Conservation (phyloP, 2,797 vertebrate genomes). For the Liasis olivaceus region DNA sequence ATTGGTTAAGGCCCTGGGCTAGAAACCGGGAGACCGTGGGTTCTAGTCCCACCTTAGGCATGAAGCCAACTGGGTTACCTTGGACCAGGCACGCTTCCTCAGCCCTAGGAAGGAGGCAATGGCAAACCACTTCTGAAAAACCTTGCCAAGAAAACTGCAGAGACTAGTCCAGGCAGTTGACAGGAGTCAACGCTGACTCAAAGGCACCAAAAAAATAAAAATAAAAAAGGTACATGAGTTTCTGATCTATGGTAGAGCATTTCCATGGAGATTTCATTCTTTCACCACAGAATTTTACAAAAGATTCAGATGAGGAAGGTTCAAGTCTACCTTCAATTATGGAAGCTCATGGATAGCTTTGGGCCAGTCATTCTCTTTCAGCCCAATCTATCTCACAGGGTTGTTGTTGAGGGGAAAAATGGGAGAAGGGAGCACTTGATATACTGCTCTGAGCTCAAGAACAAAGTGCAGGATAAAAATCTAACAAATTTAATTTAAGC, state of each 20-base stretch:
- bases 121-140: neutral
- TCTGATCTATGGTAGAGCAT: neutral
- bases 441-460: neutral
- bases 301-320: neutral
- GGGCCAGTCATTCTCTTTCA: neutral
- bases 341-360: neutral
- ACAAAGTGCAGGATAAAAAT: neutral
- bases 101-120: neutral
- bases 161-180: neutral
- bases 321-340: neutral
- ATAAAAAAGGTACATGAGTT: neutral
- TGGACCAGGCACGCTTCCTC: neutral
- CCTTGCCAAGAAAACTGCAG: neutral
- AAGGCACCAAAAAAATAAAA: neutral
- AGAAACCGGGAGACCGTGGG: neutral
- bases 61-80: neutral
- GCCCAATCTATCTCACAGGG: neutral
- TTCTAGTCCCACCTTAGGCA: neutral
- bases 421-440: neutral
- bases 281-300: neutral
- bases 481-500: neutral
- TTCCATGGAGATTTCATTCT: neutral
- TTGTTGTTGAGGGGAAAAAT: neutral
- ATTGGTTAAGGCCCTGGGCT: neutral
- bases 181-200: neutral